Evolutionary conservation across 35 echinoderm and acorn worm species (phyloP), one percentile per base, ranked within the genome.

Genomic region (Amphiura filiformis): DNA sequence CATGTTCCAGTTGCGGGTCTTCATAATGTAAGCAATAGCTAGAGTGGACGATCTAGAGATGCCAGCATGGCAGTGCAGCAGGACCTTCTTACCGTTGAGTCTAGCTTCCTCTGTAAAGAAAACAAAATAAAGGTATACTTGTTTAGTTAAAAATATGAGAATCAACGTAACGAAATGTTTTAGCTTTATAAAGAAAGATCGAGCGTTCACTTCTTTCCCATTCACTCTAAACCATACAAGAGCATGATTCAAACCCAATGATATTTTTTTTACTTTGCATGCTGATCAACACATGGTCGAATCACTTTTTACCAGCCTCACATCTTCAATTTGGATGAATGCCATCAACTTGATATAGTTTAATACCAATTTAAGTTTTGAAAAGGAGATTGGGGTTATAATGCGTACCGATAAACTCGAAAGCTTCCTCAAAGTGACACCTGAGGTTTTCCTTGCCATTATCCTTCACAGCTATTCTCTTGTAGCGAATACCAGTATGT

Each of bases 1-100:
- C 96, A 99, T 99, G 13, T 65, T 34, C 84, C 89, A 77, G 57
- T 90, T 89, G 33, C 86, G 86, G 86, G 86, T 88, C 77, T 94
- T 94, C 96, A 99, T 99, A 79, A 99, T 94, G 93, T 99, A 99
- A 57, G 93, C 92, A 17, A 99, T 99, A 36, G 87, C 87, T 11
- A 99, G 41, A 17, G 96, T 94, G 14, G 96, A 92, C 17, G 96
- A 99, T 28, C 96, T 81, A 17, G 96, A 99, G 39, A 99, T 94
- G 28, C 96, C 96, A 22, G 93, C 96, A 65, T 94, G 93, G 57
- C 96, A 99, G 81, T 99, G 96, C 32, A 99, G 78, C n/a, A 99
- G 85, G 33, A 99, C 87, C 33, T 88, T 79, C 33, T 64, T 90
- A 30, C 89, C 83, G 0, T 79, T 91, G 39, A 86, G 84, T 20